Evolutionary conservation across 2,113 vertebrate species (phyloP).

Genomic region (Siphamia tubifer): DNA sequence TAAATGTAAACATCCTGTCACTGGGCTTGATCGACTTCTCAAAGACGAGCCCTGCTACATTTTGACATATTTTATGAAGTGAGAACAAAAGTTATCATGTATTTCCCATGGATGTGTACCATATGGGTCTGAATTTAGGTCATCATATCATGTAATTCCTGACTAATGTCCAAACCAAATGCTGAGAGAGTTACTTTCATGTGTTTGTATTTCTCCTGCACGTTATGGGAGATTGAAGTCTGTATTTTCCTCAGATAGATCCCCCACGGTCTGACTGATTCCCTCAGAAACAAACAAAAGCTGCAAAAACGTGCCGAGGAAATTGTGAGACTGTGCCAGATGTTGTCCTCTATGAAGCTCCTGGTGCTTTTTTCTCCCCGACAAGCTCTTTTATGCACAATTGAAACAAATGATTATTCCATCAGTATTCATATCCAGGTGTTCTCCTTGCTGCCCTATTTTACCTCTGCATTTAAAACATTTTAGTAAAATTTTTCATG

Average conservation of each 20-base stretch:
- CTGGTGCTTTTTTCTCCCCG: background rate
- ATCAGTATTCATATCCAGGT: constrained; percentile 62
- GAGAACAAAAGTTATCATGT: background rate
- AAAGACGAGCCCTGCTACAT: background rate
- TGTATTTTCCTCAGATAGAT: constrained; percentile 48
- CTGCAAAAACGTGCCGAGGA: constrained; percentile 20
- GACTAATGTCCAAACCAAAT: background rate
- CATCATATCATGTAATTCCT: background rate
- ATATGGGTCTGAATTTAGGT: background rate
- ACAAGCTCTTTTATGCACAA: constrained; percentile 42
- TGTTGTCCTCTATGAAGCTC: constrained; percentile 31
- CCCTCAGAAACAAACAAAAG: constrained; percentile 66
- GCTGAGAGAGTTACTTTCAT: constrained; percentile 20
- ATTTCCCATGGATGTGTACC: constrained; percentile 18
- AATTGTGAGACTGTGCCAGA: constrained; percentile 41
- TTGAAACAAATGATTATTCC: constrained; percentile 49
- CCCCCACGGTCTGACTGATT: constrained; percentile 42
- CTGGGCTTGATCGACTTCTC: constrained; percentile 10
- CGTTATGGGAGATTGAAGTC: constrained; percentile 64
- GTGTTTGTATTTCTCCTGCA: constrained; percentile 30
- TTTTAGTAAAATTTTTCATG: constrained; percentile 13
- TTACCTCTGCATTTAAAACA: constrained; percentile 12
- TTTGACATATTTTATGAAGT: background rate
- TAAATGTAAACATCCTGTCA: constrained; percentile 42
- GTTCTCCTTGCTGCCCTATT: constrained; percentile 6